Evolutionary conservation across 2,113 vertebrate genomes (phyloP).

Genomic region (Pipa parva): DNA sequence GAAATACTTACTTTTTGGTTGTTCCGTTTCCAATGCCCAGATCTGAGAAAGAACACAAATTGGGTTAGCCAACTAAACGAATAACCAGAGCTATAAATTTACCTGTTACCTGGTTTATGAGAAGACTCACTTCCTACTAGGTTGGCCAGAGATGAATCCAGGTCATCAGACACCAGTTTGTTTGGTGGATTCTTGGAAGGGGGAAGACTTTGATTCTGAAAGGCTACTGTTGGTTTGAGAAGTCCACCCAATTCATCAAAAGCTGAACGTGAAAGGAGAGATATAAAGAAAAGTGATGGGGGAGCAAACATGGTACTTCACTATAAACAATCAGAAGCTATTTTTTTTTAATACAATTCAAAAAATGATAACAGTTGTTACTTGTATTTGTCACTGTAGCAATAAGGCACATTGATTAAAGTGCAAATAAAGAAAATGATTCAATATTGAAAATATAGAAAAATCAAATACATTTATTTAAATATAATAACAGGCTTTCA

Average conservation of each 20-base stretch:
- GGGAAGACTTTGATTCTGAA: constrained; percentile 79
- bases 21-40: constrained; percentile 97
- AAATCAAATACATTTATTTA: no score
- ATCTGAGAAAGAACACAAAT: constrained; percentile 64
- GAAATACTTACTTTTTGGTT: constrained; percentile 85
- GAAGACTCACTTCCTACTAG: constrained; percentile 90
- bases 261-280: constrained; percentile 66
- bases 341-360: no score
- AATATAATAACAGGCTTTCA: no score
- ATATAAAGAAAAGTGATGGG: no score
- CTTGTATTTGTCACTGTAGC: no score
- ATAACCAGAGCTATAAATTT: not conserved
- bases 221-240: constrained; percentile 89
- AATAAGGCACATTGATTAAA: no score
- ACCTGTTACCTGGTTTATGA: not conserved
- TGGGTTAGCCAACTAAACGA: not conserved
- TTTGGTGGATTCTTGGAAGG: constrained; percentile 72
- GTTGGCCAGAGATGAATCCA: constrained; percentile 92
- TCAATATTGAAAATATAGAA: no score
- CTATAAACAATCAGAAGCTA: no score
- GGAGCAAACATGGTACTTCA: no score
- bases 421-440: no score
- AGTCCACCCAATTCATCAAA: constrained; percentile 89
- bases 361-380: no score
- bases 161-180: constrained; percentile 86